phyloP scores from a whole-genome alignment of 2,113 vertebrate species.

The Erinaceus europaeus region DNA sequence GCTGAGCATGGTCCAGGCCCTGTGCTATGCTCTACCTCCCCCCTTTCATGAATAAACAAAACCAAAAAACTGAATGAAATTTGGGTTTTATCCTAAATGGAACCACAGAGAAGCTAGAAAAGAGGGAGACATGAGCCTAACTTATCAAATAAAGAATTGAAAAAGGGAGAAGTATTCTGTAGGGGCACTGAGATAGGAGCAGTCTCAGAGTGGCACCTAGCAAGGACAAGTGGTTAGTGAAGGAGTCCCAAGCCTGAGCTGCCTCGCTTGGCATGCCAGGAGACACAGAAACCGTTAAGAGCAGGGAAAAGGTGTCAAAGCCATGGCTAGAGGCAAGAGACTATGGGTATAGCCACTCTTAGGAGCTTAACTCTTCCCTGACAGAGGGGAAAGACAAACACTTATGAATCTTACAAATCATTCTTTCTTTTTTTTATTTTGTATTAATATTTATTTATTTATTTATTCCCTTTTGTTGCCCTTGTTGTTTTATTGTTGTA shows the following conservation, averaged over 20 bases:
- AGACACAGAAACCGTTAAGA: not conserved
- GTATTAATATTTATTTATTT: too few relatives aligned
- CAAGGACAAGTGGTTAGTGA: not conserved
- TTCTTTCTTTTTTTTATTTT: too few relatives aligned
- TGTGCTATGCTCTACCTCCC: not conserved
- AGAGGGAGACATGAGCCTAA: not conserved
- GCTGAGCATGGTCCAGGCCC: not conserved
- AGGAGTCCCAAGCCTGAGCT: not conserved
- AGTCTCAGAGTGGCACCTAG: not conserved
- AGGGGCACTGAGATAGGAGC: not conserved
- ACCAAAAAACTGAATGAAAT: too few relatives aligned
- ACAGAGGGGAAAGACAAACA: not conserved
- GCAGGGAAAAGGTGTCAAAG: not conserved
- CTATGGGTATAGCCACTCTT: not conserved
- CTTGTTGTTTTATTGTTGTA: too few relatives aligned
- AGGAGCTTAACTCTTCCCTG: not conserved
- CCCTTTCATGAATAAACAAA: too few relatives aligned
- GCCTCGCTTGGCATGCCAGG: not conserved
- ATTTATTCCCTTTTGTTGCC: too few relatives aligned
- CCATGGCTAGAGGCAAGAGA: not conserved
- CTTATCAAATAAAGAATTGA: not conserved
- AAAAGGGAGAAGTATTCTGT: not conserved
- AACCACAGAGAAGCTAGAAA: not conserved
- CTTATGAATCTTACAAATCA: not conserved
- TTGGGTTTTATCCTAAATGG: not conserved